Evolutionary conservation across 2,797 vertebrate genomes (phyloP), one percentile per base, ranked within the genome.

Genomic region (Lutjanus campechanus): DNA sequence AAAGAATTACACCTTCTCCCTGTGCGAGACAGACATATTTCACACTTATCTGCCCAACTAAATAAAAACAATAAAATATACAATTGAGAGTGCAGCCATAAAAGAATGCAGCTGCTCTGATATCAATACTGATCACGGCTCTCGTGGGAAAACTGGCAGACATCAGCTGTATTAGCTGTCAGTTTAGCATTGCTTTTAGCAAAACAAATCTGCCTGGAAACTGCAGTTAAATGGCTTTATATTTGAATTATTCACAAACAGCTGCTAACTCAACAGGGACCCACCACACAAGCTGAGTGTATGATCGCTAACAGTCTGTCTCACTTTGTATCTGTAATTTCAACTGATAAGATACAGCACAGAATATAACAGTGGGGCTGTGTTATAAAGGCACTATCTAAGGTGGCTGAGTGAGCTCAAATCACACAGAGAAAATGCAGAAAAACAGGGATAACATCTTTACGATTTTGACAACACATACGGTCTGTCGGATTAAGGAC

Each of bases 201-300:
- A 64, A 77, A 85, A 87, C 77, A 82, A 83, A 85, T 77, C 56
- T 77, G 79, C 74, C 66, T 71, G 43, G 68, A 82, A 87, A 81
- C n/a, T 74, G 70, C 77, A 72, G 71, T 78, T 79, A 82, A 85
- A 85, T 53, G 72, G 20, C 25, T 86, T 87, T 77, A 78, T 73
- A 76, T 80, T 16, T 85, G 79, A 90, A 88, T 90, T 85, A 88
- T 83, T 90, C 83, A 87, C 83, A 90, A 83, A 88, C 69, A 80
- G 82, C 75, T 70, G 85, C 73, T 71, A 63, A 73, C 84, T 73
- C 84, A 76, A 80, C 70, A 65, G 83, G 65, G 80, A 73, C 60
- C n/a, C 59, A n/a, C 51, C 20, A 4, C 70, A 63, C 77, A 60
- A 72, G 73, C 74, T n/a, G 80, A 73, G 73, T 40, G n/a, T 47